Percentiles rank a stretch among this genome's conserved stretches.
Evolutionary conservation across 2,888 invertebrate genomes (phyloP).

Genomic region (Aethes cnicana): DNA sequence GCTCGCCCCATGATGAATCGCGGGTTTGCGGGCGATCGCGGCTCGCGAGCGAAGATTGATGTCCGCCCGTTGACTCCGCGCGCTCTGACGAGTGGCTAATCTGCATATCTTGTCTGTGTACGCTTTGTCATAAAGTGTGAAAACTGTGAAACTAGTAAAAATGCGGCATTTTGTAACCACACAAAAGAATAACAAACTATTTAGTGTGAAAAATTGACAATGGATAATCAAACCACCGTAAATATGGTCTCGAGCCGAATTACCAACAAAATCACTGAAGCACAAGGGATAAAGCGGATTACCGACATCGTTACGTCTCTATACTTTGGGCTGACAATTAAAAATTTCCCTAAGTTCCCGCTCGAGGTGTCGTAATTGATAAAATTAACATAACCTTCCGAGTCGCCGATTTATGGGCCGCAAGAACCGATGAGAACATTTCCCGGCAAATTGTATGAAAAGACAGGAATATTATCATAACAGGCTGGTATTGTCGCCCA

Average conservation of each 20-base stretch:
- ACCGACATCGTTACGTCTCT: conserved; percentile 15
- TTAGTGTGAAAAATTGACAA: neutral
- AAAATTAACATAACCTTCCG: conserved; percentile 29
- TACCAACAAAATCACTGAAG: conserved; percentile 3
- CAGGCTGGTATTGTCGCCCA: conserved; percentile 72
- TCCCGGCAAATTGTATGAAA: conserved; percentile 65
- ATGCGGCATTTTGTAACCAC: too few species aligned
- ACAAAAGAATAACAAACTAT: too few species aligned
- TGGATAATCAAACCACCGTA: neutral
- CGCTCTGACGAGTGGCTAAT: conserved; percentile 20
- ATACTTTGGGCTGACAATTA: conserved; percentile 16
- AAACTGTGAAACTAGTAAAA: too few species aligned
- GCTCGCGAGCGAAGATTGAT: conserved; percentile 74
- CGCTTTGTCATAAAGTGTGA: too few species aligned
- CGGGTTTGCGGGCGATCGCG: conserved; percentile 65
- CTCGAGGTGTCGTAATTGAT: conserved; percentile 22
- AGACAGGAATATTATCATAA: conserved; percentile 76
- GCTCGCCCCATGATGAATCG: conserved; percentile 73
- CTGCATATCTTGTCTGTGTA: conserved; percentile 20
- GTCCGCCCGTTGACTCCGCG: conserved; percentile 50
- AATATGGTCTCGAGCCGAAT: neutral
- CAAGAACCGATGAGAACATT: conserved; percentile 46
- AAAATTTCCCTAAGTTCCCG: conserved; percentile 17
- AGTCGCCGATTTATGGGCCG: conserved; percentile 41
- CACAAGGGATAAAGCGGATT: conserved; percentile 20